Evolutionary conservation across 30 jellyfish, hydroid and myxozoan genomes (phyloP).

Genomic region (Sanderia malayensis): DNA sequence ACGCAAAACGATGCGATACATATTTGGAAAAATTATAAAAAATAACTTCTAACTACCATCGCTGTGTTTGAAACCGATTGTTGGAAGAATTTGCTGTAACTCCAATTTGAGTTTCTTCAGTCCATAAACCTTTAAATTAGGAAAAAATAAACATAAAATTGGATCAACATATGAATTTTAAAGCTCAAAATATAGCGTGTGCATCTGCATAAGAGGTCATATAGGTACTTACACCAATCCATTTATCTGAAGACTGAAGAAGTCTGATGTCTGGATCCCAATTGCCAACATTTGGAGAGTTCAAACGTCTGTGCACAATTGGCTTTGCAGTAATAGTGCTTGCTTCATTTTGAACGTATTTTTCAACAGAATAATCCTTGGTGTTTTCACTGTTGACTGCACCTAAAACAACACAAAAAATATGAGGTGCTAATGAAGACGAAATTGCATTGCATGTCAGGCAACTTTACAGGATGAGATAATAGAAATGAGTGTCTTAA

Average conservation of each 20-base stretch:
- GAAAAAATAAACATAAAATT: not conserved
- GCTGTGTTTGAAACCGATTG: constrained; percentile 84
- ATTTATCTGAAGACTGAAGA: constrained; percentile 65
- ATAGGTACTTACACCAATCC: constrained; percentile 56
- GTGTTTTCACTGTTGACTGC: no score
- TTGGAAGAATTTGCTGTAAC: constrained; percentile 69
- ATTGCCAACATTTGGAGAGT: constrained; percentile 56
- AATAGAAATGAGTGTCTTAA: no score
- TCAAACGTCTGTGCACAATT: constrained; percentile 17
- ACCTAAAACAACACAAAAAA: no score
- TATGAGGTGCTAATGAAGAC: no score
- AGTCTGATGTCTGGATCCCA: constrained; percentile 76
- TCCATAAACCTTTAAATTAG: constrained; percentile 62
- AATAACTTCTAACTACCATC: constrained; percentile 65
- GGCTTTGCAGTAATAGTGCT: not conserved
- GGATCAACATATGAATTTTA: not conserved
- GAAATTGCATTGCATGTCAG: no score
- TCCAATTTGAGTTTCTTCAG: constrained; percentile 61
- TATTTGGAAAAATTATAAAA: not conserved
- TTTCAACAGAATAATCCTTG: no score
- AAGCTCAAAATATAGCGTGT: not conserved
- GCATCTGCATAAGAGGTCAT: not conserved
- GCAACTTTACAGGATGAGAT: no score
- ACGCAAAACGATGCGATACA: not conserved
- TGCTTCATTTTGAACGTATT: no score